Evolutionary conservation across 2,888 invertebrate genomes (phyloP), one percentile per base, ranked within the genome.

Genomic region (Idaea biselata): DNA sequence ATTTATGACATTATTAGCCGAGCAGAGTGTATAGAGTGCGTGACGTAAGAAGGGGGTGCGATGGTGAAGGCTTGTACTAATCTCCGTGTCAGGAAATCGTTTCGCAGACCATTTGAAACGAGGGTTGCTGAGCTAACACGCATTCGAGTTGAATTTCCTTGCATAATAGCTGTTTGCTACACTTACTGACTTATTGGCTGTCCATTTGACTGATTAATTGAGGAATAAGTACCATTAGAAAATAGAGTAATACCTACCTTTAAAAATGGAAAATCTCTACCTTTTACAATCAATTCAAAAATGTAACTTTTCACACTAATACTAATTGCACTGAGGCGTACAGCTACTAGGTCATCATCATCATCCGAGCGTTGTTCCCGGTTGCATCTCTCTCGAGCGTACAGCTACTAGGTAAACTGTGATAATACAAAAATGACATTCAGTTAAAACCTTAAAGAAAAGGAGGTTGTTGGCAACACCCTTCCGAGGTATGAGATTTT

Each of bases 41-140:
- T 92, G 92, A 91, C 83, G 91, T 91, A 92, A 91, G 90, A 85
- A 88, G 92, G 92, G 92, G 83, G 85, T 84, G 86, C 83, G 83
- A 80, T 81, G 87, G 92, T 90, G 92, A 91, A 89, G 89, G 88
- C 89, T 91, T 90, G 92, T 92, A 89, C 92, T 92, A 92, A 92
- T 91, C 92, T 89, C 92, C 92, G 88, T 91, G 92, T 92, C 92
- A 92, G 91, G 90, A 89, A 91, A 91, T 91, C 90, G 92, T 91
- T 92, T 90, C 87, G 91, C 91, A 91, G 91, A 82, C 89, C 92
- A 92, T 91, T 91, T 89, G 87, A 87, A 91, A 85, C 82, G 88
- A 81, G 90, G 89, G 87, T 84, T 80, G 77, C 82, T 83, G 83
- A 82, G 81, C 83, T 84, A 88, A 86, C 92, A 91, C 88, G 91